A percentile compares a stretch with the other conserved stretches of the same genome.
These are phyloP conservation scores for Trilocha varians DNA, from an alignment of 2,888 invertebrate genomes.

Conservation along the genomic window DNA sequence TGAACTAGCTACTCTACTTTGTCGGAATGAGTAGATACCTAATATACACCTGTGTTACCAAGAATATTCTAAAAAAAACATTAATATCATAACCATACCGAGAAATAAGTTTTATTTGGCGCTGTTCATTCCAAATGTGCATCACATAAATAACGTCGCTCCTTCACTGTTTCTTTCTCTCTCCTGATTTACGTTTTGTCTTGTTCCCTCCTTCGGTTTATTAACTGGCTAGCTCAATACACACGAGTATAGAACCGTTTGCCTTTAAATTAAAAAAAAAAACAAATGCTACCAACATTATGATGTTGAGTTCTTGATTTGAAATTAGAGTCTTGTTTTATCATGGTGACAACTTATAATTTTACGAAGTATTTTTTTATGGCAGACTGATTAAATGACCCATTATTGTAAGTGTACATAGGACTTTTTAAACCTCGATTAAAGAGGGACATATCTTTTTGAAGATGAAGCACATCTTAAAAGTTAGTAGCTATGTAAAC, in stretches of 20 bases:
- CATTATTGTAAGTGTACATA: too few relatives aligned
- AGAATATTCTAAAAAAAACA: conserved; percentile 25
- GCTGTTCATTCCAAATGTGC: conserved; percentile 69
- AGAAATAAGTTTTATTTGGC: conserved; percentile 58
- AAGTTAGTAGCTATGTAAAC: too few relatives aligned
- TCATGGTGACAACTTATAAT: not conserved
- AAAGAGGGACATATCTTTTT: too few relatives aligned
- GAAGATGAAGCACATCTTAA: too few relatives aligned
- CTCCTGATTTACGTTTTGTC: conserved; percentile 48
- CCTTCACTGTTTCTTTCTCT: conserved; percentile 55
- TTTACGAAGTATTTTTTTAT: not conserved
- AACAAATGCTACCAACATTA: conserved; percentile 22
- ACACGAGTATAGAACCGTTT: conserved; percentile 42
- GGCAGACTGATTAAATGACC: not conserved
- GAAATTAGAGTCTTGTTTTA: not conserved
- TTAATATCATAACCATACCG: conserved; percentile 50
- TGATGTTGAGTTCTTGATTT: not conserved
- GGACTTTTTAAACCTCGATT: too few relatives aligned
- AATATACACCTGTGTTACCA: too few relatives aligned
- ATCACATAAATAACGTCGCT: conserved; percentile 64
- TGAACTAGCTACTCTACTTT: too few relatives aligned
- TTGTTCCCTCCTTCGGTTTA: conserved; percentile 44
- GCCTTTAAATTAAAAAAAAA: conserved; percentile 36
- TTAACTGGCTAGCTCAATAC: conserved; percentile 53
- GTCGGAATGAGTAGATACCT: too few relatives aligned